phyloP scores from a whole-genome alignment of 2,888 invertebrate species.

The Alsophila aescularia region DNA sequence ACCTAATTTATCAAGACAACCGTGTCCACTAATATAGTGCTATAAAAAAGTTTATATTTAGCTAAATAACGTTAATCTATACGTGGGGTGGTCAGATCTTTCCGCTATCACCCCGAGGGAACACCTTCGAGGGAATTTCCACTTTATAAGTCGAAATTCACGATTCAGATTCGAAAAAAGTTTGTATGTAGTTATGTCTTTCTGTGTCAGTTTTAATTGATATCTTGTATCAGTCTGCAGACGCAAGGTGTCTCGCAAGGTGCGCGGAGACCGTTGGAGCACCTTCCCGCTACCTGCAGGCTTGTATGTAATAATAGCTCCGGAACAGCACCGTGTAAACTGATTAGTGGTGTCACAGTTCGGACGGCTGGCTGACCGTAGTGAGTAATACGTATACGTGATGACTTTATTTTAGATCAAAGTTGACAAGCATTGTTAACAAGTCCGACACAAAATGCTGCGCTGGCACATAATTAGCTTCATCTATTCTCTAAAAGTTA shows the following conservation, averaged over 20 bases:
- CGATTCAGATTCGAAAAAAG: slow-evolving; percentile 16
- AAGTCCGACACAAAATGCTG: no score
- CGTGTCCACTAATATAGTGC: slow-evolving; percentile 77
- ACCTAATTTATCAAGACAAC: slow-evolving; percentile 77
- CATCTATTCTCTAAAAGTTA: no score
- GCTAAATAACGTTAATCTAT: slow-evolving; percentile 77
- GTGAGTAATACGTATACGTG: background rate
- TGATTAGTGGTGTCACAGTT: slow-evolving; percentile 65
- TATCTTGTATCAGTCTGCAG: slow-evolving; percentile 78
- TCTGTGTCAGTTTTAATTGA: slow-evolving; percentile 52
- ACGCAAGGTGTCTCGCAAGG: slow-evolving; percentile 82
- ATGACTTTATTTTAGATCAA: slow-evolving; percentile 34
- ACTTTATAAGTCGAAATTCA: background rate
- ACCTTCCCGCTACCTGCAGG: slow-evolving; percentile 55
- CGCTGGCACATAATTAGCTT: no score
- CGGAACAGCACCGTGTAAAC: slow-evolving; percentile 71
- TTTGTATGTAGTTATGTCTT: slow-evolving; percentile 37
- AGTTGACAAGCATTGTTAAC: background rate
- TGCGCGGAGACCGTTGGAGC: slow-evolving; percentile 75
- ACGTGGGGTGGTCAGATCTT: slow-evolving; percentile 73
- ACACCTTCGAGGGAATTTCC: background rate
- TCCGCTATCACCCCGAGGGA: slow-evolving; percentile 55
- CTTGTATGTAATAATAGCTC: slow-evolving; percentile 55
- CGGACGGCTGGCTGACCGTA: slow-evolving; percentile 19
- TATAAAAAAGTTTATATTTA: slow-evolving; percentile 74